Percentiles rank a stretch among this genome's conserved stretches.
Evolutionary conservation across 1,140 invertebrate species (phyloP).

Genomic region (Cotesia vestalis): DNA sequence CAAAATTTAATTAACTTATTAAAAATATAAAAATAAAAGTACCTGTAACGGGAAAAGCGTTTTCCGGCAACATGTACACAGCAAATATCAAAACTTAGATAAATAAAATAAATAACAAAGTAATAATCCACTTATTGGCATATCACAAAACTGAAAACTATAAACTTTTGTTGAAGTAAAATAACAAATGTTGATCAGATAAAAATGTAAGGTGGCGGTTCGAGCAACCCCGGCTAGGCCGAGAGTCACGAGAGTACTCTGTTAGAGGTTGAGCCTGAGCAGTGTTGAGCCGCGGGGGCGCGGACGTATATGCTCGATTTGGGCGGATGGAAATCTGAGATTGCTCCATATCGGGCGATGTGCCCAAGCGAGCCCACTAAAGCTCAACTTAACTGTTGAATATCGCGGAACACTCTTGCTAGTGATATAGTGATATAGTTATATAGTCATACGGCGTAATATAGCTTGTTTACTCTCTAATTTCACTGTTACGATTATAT

Average conservation of each 20-base stretch:
- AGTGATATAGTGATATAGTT: too few relatives aligned
- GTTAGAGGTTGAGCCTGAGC: constrained; percentile 28
- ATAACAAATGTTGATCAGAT: neutral
- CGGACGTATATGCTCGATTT: constrained; percentile 66
- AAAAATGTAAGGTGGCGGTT: neutral
- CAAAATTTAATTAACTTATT: too few relatives aligned
- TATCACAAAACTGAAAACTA: too few relatives aligned
- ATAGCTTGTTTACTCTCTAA: too few relatives aligned
- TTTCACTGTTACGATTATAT: too few relatives aligned
- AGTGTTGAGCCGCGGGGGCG: constrained; percentile 52
- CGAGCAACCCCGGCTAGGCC: constrained; percentile 39
- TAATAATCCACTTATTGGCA: too few relatives aligned
- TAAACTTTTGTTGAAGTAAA: too few relatives aligned
- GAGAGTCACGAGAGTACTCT: constrained; percentile 41
- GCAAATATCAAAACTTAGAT: neutral
- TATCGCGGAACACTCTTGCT: constrained; percentile 41
- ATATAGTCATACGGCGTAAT: too few relatives aligned
- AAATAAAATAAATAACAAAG: neutral
- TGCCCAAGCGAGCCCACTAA: constrained; percentile 42
- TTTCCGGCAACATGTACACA: constrained; percentile 63
- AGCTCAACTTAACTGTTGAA: constrained; percentile 43
- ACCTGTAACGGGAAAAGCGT: constrained; percentile 66
- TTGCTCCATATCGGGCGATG: constrained; percentile 65
- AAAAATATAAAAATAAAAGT: constrained; percentile 28
- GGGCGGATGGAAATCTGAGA: constrained; percentile 67